Evolutionary conservation across 2,113 vertebrate genomes (phyloP).

Genomic region (Nothocercus nigrocapillus): DNA sequence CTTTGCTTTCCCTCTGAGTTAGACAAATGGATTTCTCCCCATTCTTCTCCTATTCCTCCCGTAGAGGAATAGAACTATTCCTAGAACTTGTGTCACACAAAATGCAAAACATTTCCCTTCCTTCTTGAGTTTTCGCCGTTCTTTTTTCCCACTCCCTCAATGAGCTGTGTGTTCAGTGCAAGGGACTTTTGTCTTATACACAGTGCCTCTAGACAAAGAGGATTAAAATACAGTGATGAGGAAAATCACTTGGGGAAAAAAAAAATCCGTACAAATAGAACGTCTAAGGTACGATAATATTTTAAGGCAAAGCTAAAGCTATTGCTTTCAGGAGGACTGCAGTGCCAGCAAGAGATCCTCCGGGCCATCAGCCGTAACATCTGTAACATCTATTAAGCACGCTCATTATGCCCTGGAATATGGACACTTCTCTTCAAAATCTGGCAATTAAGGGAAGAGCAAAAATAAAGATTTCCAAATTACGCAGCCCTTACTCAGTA

Average conservation of each 20-base stretch:
- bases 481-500: background rate
- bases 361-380: background rate
- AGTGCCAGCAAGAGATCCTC: background rate
- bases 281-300: background rate
- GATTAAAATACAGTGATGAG: background rate
- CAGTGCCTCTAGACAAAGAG: background rate
- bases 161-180: rapidly evolving
- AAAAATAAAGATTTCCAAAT: background rate
- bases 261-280: background rate
- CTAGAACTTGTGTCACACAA: background rate
- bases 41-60: background rate
- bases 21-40: background rate
- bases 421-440: background rate
- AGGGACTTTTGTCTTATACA: background rate
- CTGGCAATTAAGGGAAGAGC: background rate
- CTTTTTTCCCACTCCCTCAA: background rate
- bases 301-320: background rate
- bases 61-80: too few species aligned
- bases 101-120: background rate
- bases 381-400: background rate
- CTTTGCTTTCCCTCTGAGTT: background rate
- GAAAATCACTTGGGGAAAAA: background rate
- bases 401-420: rapidly evolving
- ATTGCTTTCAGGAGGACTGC: background rate
- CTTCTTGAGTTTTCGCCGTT: background rate